Base-by-base conservation (phyloP, 2,888 invertebrate species). In the Hydriomena furcata region DNA sequence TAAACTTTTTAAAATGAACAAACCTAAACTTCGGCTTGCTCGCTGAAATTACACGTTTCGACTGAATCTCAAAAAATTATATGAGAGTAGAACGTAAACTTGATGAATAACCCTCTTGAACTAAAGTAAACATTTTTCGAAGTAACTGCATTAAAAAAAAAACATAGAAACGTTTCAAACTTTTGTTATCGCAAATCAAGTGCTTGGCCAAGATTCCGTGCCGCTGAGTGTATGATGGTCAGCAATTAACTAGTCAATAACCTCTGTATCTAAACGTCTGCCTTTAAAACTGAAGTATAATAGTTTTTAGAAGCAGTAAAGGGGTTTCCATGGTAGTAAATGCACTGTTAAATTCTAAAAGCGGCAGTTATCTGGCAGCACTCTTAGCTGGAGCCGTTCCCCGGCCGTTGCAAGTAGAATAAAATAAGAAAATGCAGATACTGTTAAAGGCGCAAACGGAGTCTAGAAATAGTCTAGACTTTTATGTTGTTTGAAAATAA, bases 371-470 rank as follows among this genome's bases (percentile, higher is more conserved):
- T 54, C 57, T 52, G 37, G 44, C 25, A 40, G 57, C 53, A 41
- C 47, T 55, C 43, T 35, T 13, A 24, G 12, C n/a, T 5, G 40
- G 35, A 37, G 32, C 43, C 46, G 43, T 55, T 52, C 37, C 42
- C 47, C 52, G 62, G 49, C 17, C 58, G 49, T 66, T 63, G 59
- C 58, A 55, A 61, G 47, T 43, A 20, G 38, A 36, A 58, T 55
- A 53, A 42, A 60, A 63, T 60, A 53, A 56, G 52, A 60, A 60
- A 56, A 53, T 58, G 45, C 57, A 53, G 24, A 20, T 25, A 32
- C 13, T 6, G 32, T 12, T 40, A 30, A 12, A 40, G 31, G 30
- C 13, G 21, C 2, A 17, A 17, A 17, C 17, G 2, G 20, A 8
- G 23, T 23, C n/a, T 36, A 35, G 20, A 34, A 34, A 2, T 23